These are phyloP conservation scores for Globodera ellingtonae DNA, from an alignment of 1,140 invertebrate genomes.

Conservation along the genomic window DNA sequence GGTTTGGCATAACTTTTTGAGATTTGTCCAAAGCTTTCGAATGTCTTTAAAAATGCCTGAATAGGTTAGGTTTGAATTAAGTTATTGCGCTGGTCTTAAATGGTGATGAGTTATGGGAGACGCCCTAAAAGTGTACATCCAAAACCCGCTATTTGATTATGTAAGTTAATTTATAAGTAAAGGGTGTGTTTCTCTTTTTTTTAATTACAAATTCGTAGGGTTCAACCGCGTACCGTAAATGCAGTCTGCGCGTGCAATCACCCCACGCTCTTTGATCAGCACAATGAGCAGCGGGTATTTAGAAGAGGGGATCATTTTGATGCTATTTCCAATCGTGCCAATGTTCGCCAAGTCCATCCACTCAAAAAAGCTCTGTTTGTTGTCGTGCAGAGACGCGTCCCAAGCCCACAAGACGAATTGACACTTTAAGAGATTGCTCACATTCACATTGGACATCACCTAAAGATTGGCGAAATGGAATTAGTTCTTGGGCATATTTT, in stretches of 20 bases:
- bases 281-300: slow-evolving; percentile 47
- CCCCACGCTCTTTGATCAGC: slow-evolving; percentile 46
- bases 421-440: slow-evolving; percentile 42
- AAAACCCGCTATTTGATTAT: no score
- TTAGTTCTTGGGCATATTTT: neutral
- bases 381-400: slow-evolving; percentile 45
- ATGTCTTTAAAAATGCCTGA: no score
- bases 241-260: neutral
- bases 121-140: no score
- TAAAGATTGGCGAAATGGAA: slow-evolving; percentile 28
- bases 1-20: no score
- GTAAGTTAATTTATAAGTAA: no score
- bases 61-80: no score
- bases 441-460: slow-evolving; percentile 44
- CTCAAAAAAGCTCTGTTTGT: slow-evolving; percentile 37
- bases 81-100: no score
- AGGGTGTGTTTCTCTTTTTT: neutral
- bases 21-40: no score
- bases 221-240: slow-evolving; percentile 24
- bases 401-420: slow-evolving; percentile 52
- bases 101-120: no score
- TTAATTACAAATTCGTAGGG: neutral
- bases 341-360: slow-evolving; percentile 32
- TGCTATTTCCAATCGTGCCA: slow-evolving; percentile 11
- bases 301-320: slow-evolving; percentile 25